Base-by-base conservation (phyloP, 2,888 invertebrate species). In the Synanthedon vespiformis region DNA sequence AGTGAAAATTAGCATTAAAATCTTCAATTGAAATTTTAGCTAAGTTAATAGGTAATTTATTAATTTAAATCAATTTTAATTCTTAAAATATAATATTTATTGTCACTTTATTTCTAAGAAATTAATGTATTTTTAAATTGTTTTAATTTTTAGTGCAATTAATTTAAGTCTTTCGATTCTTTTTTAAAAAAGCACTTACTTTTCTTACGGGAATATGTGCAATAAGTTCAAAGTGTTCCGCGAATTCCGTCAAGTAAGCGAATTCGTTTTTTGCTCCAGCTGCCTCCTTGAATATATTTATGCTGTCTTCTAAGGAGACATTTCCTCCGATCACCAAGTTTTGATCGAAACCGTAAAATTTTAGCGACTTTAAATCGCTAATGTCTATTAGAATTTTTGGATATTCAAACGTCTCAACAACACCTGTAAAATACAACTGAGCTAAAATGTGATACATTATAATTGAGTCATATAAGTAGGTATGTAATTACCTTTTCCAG, bases 181-280 rank as follows among this genome's bases (percentile, higher is more conserved):
- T 47, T 14, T 47, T 10, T 8, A 47, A 47, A 10, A 47, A 16
- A 1, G 1, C 2, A 67, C 76, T 70, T 63, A 91, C 91, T 76
- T 91, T 92, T 68, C 92, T 81, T 10, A 92, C 89, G 10, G 91
- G 89, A 41, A 89, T 84, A 65, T 90, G 90, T 13, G 92, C 92
- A 12, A 92, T 85, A 27, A 90, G 66, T 51, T 89, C 87, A 40
- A 92, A 75, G 68, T 92, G 92, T 53, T 88, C 78, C 3, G 84
- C 89, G 56, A 92, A 76, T 53, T 81, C 80, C 2, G 66, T 67
- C 53, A 91, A 74, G 62, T 92, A 91, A 0, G 75, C 70, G 58
- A 90, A 91, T 2, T 77, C 80, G 0, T 75, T 80, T 1, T 65
- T 61, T 0, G 72, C 67, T 4, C 61, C 61, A 0, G 80, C 72